These are phyloP conservation scores for Palloptera scutellata DNA, from an alignment of 2,888 invertebrate genomes.

Conservation along the genomic window DNA sequence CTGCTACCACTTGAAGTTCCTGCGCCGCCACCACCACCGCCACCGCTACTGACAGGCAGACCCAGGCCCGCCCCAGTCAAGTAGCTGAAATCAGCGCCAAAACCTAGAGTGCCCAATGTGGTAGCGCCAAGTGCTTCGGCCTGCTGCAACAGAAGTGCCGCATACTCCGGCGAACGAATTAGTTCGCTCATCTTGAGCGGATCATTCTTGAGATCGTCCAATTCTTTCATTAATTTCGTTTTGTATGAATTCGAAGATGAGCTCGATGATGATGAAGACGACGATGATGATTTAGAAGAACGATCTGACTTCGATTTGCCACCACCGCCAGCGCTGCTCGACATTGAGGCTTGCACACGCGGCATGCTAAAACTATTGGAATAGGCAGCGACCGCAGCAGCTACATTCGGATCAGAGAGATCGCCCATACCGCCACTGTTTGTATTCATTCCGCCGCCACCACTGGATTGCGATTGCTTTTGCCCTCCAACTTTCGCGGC, in stretches of 20 bases:
- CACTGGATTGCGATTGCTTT: constrained; percentile 43
- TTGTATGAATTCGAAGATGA: constrained; percentile 61
- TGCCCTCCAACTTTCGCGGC: constrained; percentile 60
- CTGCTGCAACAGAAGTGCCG: constrained; percentile 62
- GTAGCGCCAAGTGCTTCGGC: constrained; percentile 63
- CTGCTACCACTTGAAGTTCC: constrained; percentile 36
- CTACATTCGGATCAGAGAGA: constrained; percentile 54
- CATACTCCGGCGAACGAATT: constrained; percentile 64
- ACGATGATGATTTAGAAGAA: constrained; percentile 54
- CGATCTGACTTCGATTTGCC: constrained; percentile 56
- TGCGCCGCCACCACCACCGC: constrained; percentile 22
- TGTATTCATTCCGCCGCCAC: constrained; percentile 17
- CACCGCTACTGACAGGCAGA: constrained; percentile 24
- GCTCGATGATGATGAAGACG: constrained; percentile 55
- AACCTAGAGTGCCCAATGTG: constrained; percentile 61
- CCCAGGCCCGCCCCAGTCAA: constrained; percentile 51
- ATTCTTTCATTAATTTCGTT: constrained; percentile 63
- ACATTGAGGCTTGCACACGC: constrained; percentile 38
- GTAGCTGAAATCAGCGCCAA: constrained; percentile 61
- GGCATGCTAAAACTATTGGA: constrained; percentile 58
- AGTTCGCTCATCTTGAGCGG: constrained; percentile 63
- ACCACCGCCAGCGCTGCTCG: constrained; percentile 31
- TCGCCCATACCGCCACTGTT: constrained; percentile 35
- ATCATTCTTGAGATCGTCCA: constrained; percentile 63
- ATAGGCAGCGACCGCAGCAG: constrained; percentile 56